Evolutionary conservation across 2,797 vertebrate genomes (phyloP), one percentile per base, ranked within the genome.

Genomic region (Melopsittacus undulatus): DNA sequence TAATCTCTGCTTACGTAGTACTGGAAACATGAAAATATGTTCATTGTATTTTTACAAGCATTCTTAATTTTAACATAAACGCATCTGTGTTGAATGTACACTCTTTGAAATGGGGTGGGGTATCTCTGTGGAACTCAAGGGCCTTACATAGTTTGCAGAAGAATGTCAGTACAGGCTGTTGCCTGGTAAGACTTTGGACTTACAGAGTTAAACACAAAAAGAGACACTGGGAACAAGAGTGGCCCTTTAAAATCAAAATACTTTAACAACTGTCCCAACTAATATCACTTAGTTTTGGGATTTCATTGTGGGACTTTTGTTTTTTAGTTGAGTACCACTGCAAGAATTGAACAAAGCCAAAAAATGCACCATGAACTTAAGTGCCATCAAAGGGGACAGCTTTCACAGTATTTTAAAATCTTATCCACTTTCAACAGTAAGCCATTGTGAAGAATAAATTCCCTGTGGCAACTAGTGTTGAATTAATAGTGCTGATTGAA

Each of bases 351-450:
- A 57, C 72, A 89, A 87, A 87, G 77, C 78, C 29, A 49, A 87
- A 95, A 93, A 93, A 36, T 56, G 59, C 34, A 62, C 69, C 42
- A 32, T 86, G 59, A 95, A 18, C 40, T 80, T 88, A 94, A 93
- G 34, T 84, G 90, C 83, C 82, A 83, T 89, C 73, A 73, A 84
- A 88, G 46, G 85, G 75, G 66, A 46, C 27, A 63, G 66, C 66
- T 96, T 87, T 86, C 66, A 61, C 2, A 3, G 26, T 78, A 21
- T 91, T 22, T 89, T 90, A 85, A 87, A 91, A 89, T 63, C 18
- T 34, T 68, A 75, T 29, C 36, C n/a, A 40, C 85, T 63, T 85
- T 87, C 49, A 52, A 1, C 26, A 90, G 51, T 42, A 69, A 80
- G 20, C 82, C 63, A 68, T n/a, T 70, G 56, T 66, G 36, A 93